Evolutionary conservation across 1,140 invertebrate genomes (phyloP), one percentile per base, ranked within the genome.

Genomic region (Mya arenaria): DNA sequence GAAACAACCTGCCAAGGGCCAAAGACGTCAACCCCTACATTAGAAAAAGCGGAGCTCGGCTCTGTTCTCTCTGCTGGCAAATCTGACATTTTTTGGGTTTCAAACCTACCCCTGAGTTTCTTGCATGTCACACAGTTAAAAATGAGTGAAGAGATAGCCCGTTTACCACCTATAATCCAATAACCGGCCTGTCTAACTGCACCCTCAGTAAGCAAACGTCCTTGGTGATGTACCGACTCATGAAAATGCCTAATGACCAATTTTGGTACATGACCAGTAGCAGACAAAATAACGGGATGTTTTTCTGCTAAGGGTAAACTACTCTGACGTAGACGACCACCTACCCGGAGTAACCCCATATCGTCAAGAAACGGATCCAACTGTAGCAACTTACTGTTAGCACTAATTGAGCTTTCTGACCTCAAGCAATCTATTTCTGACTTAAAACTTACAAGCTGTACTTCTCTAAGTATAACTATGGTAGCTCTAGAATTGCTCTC

Each of bases 91-190:
- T 74, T 60, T 41, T 74, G 55, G 15, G 4, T 39, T 28, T 60
- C 30, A 23, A 37, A 19, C 28, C 0, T 60, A 28, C 72, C 81
- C 19, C 63, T 15, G 5, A 78, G 55, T 39, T 34, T 75, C 15
- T 30, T 23, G 39, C 80, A 75, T 4, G 1, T 56, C 2, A 75
- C 72, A 66, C 73, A 83, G 5, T 5, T 44, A 25, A 55, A 17
- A 19, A 82, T 56, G 0, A 75, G 3, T 3, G 69, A 55, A 0
- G 48, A 75, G 34, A 82, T 65, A 23, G 56, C 6, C 0, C 52
- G 32, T 19, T 78, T 80, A 19, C 30, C 84, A 30, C 77, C 65
- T 15, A 84, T 41, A 6, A 86, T 56, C 84, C 84, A 81, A 30
- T 28, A 86, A 10, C 82, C 62, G 36, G 36, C 63, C 15, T n/a